Conservation (phyloP, 2,113 vertebrate species). For the Gadus macrocephalus region DNA sequence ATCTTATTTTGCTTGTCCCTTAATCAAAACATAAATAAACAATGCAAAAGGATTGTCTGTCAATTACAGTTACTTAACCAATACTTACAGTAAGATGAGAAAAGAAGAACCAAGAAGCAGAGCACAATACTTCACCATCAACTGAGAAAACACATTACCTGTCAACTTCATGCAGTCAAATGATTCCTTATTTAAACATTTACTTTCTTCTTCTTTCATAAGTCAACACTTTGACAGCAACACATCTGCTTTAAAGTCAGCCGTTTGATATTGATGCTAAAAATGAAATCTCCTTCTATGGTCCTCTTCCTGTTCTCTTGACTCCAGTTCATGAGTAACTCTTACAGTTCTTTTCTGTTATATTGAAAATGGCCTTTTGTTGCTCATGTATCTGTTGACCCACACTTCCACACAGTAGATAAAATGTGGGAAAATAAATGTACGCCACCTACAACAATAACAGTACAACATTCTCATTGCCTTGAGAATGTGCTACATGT, state of each 20-base stretch:
- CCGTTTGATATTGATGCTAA: neutral
- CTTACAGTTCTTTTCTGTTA: neutral
- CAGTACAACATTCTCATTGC: neutral
- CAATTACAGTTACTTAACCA: neutral
- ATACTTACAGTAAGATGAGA: neutral
- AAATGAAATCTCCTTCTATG: neutral
- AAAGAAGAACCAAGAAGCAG: too few relatives aligned
- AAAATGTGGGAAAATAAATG: neutral
- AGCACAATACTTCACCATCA: too few relatives aligned
- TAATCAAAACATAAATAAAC: neutral
- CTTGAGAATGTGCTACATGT: neutral
- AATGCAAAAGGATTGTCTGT: neutral
- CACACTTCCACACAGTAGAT: neutral
- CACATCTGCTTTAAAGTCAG: neutral
- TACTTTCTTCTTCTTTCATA: neutral
- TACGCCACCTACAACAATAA: neutral
- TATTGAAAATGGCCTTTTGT: neutral
- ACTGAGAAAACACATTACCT: too few relatives aligned
- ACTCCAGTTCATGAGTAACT: neutral
- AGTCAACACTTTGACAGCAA: neutral
- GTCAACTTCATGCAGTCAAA: too few relatives aligned
- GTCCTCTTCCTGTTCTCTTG: neutral
- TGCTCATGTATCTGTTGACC: neutral
- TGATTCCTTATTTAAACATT: too few relatives aligned
- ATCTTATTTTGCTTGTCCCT: neutral